phyloP scores from a whole-genome alignment of 2,888 invertebrate genomes.

The Drosophila histrio region DNA sequence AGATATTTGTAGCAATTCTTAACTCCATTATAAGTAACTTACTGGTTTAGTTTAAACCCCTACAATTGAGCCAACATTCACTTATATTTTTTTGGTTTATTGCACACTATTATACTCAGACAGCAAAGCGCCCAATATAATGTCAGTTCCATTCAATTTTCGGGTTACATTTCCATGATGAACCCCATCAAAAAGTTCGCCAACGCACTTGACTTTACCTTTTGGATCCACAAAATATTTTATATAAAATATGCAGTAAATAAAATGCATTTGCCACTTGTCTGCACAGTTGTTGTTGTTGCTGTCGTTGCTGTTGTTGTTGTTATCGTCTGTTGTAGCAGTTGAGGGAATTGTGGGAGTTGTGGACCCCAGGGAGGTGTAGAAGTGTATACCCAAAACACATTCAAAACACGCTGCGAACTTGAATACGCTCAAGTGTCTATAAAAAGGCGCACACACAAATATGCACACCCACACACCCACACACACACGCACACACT shows the following conservation, averaged over 20 bases:
- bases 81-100: not conserved
- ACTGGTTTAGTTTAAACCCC: not conserved
- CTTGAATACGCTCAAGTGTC: conserved; percentile 71
- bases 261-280: conserved; percentile 71
- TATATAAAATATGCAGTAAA: conserved; percentile 61
- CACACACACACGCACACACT: not conserved
- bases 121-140: not conserved
- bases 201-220: conserved; percentile 60
- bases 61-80: not conserved
- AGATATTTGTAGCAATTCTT: not conserved
- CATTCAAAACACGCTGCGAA: conserved; percentile 71
- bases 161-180: conserved; percentile 23
- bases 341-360: not conserved
- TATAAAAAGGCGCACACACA: conserved; percentile 56
- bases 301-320: conserved; percentile 9
- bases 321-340: conserved; percentile 4
- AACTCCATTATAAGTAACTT: not conserved
- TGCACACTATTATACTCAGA: not conserved
- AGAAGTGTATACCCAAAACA: conserved; percentile 44
- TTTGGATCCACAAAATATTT: conserved; percentile 25
- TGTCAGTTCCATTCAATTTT: conserved; percentile 22
- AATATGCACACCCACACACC: not conserved
- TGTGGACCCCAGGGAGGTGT: not conserved
- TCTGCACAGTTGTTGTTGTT: conserved; percentile 15
- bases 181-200: conserved; percentile 17